phyloP scores from a whole-genome alignment of 2,888 invertebrate species.

The Acrocera orbiculus region DNA sequence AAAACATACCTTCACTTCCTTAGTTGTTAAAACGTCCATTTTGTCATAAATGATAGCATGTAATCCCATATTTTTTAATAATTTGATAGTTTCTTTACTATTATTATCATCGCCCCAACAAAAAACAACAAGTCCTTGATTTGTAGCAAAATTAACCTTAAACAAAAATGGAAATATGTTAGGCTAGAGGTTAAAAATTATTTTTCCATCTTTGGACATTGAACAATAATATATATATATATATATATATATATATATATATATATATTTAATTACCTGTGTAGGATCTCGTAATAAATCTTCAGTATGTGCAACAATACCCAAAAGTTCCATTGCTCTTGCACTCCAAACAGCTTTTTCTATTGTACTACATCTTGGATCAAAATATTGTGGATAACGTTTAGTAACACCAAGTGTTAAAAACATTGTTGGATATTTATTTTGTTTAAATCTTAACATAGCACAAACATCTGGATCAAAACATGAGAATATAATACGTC shows the following conservation, averaged over 20 bases:
- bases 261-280: constrained; percentile 47
- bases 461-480: constrained; percentile 94
- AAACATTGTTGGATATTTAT: constrained; percentile 91
- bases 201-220: not conserved
- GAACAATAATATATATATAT: not conserved
- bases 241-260: not conserved
- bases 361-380: constrained; percentile 65
- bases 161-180: too few species aligned
- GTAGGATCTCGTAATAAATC: constrained; percentile 70
- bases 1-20: constrained; percentile 24
- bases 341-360: constrained; percentile 71
- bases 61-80: constrained; percentile 73
- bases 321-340: constrained; percentile 62
- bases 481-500: constrained; percentile 83
- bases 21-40: constrained; percentile 40
- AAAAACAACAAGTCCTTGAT: constrained; percentile 73
- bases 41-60: constrained; percentile 96
- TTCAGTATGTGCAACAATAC: constrained; percentile 84
- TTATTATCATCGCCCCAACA: constrained; percentile 97
- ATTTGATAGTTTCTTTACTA: constrained; percentile 64
- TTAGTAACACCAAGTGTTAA: constrained; percentile 61
- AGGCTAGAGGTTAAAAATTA: not conserved
- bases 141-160: constrained; percentile 58
- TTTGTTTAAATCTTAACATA: constrained; percentile 87
- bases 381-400: constrained; percentile 63